Evolutionary conservation across 2,888 invertebrate species (phyloP), one percentile per base, ranked within the genome.

Genomic region (Electrophaes corylata): DNA sequence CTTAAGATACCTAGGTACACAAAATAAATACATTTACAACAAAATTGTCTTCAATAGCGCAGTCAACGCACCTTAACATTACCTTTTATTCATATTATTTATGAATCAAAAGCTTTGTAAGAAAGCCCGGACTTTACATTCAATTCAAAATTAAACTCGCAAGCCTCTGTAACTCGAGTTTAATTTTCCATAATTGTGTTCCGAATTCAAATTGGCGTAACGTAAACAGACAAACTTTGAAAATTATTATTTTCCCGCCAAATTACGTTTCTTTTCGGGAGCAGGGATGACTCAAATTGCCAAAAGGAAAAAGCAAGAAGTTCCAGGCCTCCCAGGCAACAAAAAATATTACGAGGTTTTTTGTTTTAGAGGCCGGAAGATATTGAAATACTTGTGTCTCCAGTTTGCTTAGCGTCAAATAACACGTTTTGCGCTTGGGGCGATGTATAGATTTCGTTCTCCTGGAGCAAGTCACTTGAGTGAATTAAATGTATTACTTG

Each of bases 231-330:
- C 45, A 64, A 72, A 70, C 52, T 69, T 69, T 65, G 62, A 69
- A 78, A 83, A 83, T 77, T 69, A 78, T 80, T 79, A 78, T 81
- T 79, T 79, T 75, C 66, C 69, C 62, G 65, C 65, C 62, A 75
- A 81, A 84, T 79, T 78, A 73, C 71, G 70, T 78, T 77, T 71
- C 63, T 70, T 64, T 70, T 64, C 35, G 23, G 63, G 72, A 72
- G 75, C 72, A 76, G 72, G 73, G 77, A 83, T 80, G 81, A 81
- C 78, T 82, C 76, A 75, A 75, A 80, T 78, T 76, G 79, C 58
- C 71, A 72, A 62, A 65, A 67, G 73, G 76, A 68, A 73, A 66
- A 72, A 65, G 64, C 64, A 57, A 66, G 69, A 78, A 78, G 71
- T 76, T 77, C 70, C 67, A 54, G 66, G 66, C 64, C 67, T 65